A percentile compares a stretch with the other conserved stretches of the same genome.
phyloP scores from a whole-genome alignment of 2,888 invertebrate species.

The Podotricha telesiphe region DNA sequence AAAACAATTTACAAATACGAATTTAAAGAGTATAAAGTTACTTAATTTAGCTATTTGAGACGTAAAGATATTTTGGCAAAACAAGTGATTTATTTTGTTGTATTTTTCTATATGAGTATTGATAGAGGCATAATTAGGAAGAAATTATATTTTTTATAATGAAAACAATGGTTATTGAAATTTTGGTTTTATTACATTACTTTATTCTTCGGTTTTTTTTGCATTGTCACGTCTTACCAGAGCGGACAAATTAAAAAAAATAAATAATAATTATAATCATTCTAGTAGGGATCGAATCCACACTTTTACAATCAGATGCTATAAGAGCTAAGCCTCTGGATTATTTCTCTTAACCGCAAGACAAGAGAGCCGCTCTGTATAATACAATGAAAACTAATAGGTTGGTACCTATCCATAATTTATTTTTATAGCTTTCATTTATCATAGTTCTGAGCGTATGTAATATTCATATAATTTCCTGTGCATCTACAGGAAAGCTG shows the following conservation, averaged over 20 bases:
- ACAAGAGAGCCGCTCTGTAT: background rate
- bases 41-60: too few species aligned
- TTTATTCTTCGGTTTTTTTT: too few species aligned
- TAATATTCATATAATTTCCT: background rate
- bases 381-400: background rate
- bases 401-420: background rate
- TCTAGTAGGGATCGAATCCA: too few species aligned
- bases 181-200: background rate
- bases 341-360: background rate
- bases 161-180: too few species aligned
- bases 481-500: background rate
- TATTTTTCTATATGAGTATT: background rate
- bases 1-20: too few species aligned
- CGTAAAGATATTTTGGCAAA: background rate
- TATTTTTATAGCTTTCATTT: conserved; percentile 1
- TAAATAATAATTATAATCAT: too few species aligned
- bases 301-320: too few species aligned
- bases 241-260: too few species aligned
- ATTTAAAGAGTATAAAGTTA: too few species aligned
- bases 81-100: background rate
- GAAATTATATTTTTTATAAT: background rate
- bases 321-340: background rate
- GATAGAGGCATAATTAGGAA: background rate
- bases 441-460: background rate
- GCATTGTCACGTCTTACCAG: too few species aligned